Base-by-base conservation (phyloP, 2,797 vertebrate genomes). In the Rhinoraja longicauda region DNA sequence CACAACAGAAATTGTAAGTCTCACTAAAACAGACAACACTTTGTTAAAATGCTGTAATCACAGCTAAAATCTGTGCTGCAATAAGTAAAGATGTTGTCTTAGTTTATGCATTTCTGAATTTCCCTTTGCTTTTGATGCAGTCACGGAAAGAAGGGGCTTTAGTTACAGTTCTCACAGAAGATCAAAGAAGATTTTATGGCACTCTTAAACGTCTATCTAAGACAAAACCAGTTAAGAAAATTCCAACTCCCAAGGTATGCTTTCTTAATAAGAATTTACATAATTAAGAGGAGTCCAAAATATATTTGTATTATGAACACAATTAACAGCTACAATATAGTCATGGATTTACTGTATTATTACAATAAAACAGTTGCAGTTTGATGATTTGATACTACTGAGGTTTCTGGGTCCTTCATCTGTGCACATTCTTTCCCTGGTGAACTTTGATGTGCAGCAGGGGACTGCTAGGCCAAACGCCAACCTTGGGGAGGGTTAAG, bases 81-180 rank as follows among this genome's bases (percentile, higher is more conserved):
- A 92, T 53, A 53, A 53, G 70, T n/a, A 57, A 53, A 92, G 90
- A 92, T 75, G 92, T 92, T 93, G 93, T 93, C 78, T 93, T 59
- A 67, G n/a, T 93, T 93, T 93, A 57, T 78, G 53, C 75, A 70
- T 93, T 93, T 67, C 78, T 93, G n/a, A 93, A 93, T 93, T 93
- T 93, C 21, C 45, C 29, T 39, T 93, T 93, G 62, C 67, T 53
- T 93, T 81, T 93, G 45, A 79, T 92, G 86, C 75, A 93, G 93
- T 93, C 93, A 73, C 79, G 90, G 76, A 93, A 93, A 81, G 93
- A 93, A 93, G 93, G 93, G 24, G 93, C 93, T n/a, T 72, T 93
- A 67, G 90, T 93, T 32, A 92, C 82, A 39, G 86, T 93, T 92
- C 84, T 93, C 29, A 93, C 93, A 62, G 93, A 93, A 93, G 93